Evolutionary conservation across 2,888 invertebrate species (phyloP).

Genomic region (Pseudococcus jackbeardsleyi): DNA sequence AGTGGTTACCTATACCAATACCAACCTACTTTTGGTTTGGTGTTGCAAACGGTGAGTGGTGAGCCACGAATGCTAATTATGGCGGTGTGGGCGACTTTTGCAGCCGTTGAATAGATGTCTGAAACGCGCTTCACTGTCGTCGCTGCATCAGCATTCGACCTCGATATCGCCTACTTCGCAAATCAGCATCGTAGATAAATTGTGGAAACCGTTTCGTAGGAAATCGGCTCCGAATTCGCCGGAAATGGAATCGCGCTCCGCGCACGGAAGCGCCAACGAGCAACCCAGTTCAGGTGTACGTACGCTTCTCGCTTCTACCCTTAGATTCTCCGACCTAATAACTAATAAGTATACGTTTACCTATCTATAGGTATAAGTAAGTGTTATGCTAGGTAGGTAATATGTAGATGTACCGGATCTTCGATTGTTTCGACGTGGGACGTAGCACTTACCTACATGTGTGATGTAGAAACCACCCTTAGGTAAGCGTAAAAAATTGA

Average conservation of each 20-base stretch:
- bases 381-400: too few species aligned
- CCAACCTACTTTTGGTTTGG: too few species aligned
- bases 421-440: too few species aligned
- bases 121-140: slow-evolving; percentile 67
- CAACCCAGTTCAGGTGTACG: slow-evolving; percentile 66
- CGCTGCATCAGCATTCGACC: slow-evolving; percentile 64
- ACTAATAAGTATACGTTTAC: too few species aligned
- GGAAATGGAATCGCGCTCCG: slow-evolving; percentile 57
- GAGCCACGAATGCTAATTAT: neutral
- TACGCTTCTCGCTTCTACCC: neutral
- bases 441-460: too few species aligned
- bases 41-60: neutral
- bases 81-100: too few species aligned
- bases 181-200: slow-evolving; percentile 75
- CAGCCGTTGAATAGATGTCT: slow-evolving; percentile 63
- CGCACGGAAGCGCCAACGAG: slow-evolving; percentile 57
- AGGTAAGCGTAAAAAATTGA: too few species aligned
- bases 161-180: slow-evolving; percentile 65
- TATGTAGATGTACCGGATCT: too few species aligned
- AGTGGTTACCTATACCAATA: too few species aligned
- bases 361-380: too few species aligned
- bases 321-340: too few species aligned
- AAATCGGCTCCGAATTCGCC: slow-evolving; percentile 72
- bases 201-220: slow-evolving; percentile 79
- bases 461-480: too few species aligned